A percentile compares a stretch with the other conserved stretches of the same genome.
phyloP scores from a whole-genome alignment of 2,113 vertebrate genomes.

The Hiodon tergisus region DNA sequence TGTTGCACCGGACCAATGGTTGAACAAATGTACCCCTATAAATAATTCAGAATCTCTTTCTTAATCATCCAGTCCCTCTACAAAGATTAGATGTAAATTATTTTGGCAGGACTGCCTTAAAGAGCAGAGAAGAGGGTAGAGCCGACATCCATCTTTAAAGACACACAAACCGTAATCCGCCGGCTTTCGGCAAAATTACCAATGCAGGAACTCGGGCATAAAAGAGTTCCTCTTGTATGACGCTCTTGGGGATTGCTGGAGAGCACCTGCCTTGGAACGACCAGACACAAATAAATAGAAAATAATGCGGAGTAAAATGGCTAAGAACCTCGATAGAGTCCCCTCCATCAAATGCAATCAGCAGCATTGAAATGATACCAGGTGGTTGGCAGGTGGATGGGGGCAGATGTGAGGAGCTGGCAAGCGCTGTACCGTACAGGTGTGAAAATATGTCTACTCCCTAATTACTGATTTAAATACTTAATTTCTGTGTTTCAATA shows the following conservation, averaged over 20 bases:
- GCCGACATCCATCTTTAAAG: conserved; percentile 49
- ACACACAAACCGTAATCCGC: conserved; percentile 53
- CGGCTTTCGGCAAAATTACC: conserved; percentile 47
- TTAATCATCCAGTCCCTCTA: conserved; percentile 36
- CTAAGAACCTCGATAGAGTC: conserved; percentile 97
- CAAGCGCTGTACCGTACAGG: conserved; percentile 87
- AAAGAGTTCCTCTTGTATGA: conserved; percentile 93
- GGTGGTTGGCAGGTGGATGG: conserved; percentile 98
- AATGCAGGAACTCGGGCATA: conserved; percentile 67
- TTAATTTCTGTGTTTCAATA: conserved; percentile 95
- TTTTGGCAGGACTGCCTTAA: conserved; percentile 60
- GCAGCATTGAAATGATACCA: conserved; percentile 94
- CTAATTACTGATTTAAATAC: conserved; percentile 97
- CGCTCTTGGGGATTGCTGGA: conserved; percentile 79
- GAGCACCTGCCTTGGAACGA: conserved; percentile 98
- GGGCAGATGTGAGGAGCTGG: conserved; percentile 89
- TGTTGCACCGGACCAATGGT: neutral
- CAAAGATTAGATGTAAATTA: conserved; percentile 67
- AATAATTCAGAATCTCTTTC: conserved; percentile 3
- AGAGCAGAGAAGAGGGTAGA: conserved; percentile 31
- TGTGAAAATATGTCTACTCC: conserved; percentile 87
- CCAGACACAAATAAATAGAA: conserved; percentile 75
- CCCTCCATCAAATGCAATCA: conserved; percentile 94
- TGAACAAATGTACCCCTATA: neutral
- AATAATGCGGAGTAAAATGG: conserved; percentile 58